A percentile compares a stretch with the other conserved stretches of the same genome.
phyloP scores from a whole-genome alignment of 1,140 invertebrate genomes.

The Linepithema humile region DNA sequence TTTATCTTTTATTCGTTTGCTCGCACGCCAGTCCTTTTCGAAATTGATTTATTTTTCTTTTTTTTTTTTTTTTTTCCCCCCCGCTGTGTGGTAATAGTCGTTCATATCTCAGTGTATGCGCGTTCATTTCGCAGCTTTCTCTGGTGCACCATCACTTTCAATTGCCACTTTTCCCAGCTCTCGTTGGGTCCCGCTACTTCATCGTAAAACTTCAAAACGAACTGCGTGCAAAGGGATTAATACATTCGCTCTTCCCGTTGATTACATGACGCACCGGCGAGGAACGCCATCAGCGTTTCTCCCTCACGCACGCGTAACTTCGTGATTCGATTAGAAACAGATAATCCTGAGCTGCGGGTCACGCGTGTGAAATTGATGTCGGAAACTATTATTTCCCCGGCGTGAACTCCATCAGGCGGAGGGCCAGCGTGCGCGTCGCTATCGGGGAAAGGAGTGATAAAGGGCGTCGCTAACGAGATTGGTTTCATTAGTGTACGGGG shows the following conservation, averaged over 20 bases:
- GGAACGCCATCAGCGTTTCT: slow-evolving; percentile 9
- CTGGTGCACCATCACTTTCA: slow-evolving; percentile 32
- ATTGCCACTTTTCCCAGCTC: background rate
- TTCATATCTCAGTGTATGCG: background rate
- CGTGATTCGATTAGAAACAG: slow-evolving; percentile 11
- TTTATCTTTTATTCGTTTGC: slow-evolving; percentile 9
- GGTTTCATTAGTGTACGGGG: slow-evolving; percentile 56
- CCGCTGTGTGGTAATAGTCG: background rate
- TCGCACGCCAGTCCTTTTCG: background rate
- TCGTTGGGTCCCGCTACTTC: background rate
- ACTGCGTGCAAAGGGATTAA: background rate
- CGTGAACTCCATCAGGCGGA: slow-evolving; percentile 26
- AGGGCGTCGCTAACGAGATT: slow-evolving; percentile 56
- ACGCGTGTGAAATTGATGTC: slow-evolving; percentile 38
- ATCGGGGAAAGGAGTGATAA: slow-evolving; percentile 54
- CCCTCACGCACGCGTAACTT: background rate
- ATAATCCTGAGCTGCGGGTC: slow-evolving; percentile 1
- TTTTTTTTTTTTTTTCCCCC: too few species aligned
- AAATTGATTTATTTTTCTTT: slow-evolving; percentile 19
- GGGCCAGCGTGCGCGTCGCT: slow-evolving; percentile 13
- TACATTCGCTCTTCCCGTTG: background rate
- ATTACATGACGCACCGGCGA: slow-evolving; percentile 14
- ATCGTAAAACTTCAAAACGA: background rate
- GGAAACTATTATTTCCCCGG: slow-evolving; percentile 31
- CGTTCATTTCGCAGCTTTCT: background rate